A percentile compares a stretch with the other conserved stretches of the same genome.
Conservation (phyloP, 2,797 vertebrate species). For the Neolamprologus multifasciatus region DNA sequence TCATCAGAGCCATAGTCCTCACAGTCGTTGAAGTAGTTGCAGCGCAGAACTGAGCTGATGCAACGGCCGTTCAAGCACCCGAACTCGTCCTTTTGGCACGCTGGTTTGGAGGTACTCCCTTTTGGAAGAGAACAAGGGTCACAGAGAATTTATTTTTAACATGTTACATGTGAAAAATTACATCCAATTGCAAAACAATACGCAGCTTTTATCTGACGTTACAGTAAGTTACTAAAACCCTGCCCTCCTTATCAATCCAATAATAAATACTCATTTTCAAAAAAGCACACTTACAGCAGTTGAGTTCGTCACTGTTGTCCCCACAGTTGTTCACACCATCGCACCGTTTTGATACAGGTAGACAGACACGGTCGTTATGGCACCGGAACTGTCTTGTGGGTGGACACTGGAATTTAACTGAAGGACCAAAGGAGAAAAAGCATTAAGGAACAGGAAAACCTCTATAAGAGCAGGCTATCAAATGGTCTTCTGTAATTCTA, state of each 20-base stretch:
- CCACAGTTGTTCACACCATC: conserved; percentile 91
- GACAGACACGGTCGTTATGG: conserved; percentile 88
- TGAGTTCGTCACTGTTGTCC: conserved; percentile 86
- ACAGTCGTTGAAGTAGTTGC: conserved; percentile 94
- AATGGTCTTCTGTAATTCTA: neutral
- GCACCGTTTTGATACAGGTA: conserved; percentile 84
- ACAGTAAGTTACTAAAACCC: neutral
- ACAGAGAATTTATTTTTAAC: neutral
- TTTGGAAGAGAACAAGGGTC: conserved; percentile 14
- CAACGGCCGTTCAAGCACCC: conserved; percentile 83
- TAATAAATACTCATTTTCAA: neutral
- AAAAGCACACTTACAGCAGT: conserved; percentile 81
- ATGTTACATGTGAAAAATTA: neutral
- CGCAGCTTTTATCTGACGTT: neutral
- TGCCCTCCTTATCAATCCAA: neutral
- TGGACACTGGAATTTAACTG: conserved; percentile 87
- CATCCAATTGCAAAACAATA: neutral
- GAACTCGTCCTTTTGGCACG: conserved; percentile 87
- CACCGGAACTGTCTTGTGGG: conserved; percentile 91
- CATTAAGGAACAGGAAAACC: neutral
- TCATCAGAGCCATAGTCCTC: conserved; percentile 90
- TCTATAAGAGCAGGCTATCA: neutral
- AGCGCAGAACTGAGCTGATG: conserved; percentile 81
- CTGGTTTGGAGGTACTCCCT: conserved; percentile 46
- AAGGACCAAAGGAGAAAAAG: neutral